Base-by-base conservation (phyloP, 2,797 vertebrate species). In the Sparidentex hasta region DNA sequence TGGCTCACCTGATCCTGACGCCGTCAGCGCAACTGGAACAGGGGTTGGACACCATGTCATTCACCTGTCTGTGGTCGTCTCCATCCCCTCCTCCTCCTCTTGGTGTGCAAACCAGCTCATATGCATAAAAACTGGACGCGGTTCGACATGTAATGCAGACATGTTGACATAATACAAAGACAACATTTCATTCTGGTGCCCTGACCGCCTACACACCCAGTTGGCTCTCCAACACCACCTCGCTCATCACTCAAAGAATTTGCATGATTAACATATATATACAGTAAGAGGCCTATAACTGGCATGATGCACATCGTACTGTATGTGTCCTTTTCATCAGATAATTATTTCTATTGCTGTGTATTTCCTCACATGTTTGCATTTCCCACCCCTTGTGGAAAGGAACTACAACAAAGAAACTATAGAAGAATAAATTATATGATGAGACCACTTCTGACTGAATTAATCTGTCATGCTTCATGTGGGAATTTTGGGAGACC, bases 341-440 rank as follows among this genome's bases (percentile, higher is more conserved):
- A 75, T 66, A 59, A 63, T 78, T 55, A 12, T 29, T 20, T 25
- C 17, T 16, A 9, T 63, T 44, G 52, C 41, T 59, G 33, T 63
- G 76, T 74, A 63, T 83, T 71, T 80, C 68, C 84, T 74, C 54
- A 51, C 67, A 76, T 76, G 84, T 81, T 84, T 82, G 74, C 62
- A 21, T 81, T 90, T 82, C 76, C 55, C 66, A 33, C 57, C 73
- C 68, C 68, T 73, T 50, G 76, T 25, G 72, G 71, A 78, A 72
- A 43, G 72, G 65, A 65, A 66, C 63, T 69, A 74, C 74, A 85
- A 82, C 68, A 77, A 64, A 76, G 41, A 78, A 82, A 78, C 67
- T 84, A 86, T 65, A 80, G 64, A 67, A 67, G 80, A 90, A 90
- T 88, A 84, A 79, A 90, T 90, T 86, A 81, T 78, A 50, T 18